Evolutionary conservation across 2,797 vertebrate genomes (phyloP), one percentile per base, ranked within the genome.

Genomic region (Eptatretus atami): DNA sequence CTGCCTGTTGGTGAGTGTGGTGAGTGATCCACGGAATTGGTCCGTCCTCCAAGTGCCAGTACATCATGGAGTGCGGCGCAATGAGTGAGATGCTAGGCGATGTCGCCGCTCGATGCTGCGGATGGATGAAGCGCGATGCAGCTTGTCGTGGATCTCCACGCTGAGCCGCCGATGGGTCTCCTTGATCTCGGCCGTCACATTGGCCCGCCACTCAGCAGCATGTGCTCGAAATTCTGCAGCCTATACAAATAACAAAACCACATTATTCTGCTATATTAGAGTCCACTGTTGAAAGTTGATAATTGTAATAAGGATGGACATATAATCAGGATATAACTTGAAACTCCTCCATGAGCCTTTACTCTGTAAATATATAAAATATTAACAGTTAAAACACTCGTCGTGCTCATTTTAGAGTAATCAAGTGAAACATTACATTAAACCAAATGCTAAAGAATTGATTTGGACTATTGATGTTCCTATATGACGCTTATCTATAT

Each of bases 121-220:
- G 70, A 95, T 82, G 67, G 92, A 96, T 1, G 92, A 83, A 12
- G 92, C 92, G 0, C 90, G 77, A 73, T 96, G 87, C 73, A 98
- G 93, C 73, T 82, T 86, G 79, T 98, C 87, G 0, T 95, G 93
- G 68, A 98, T 86, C 76, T 98, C 88, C 57, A 98, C 90, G 0
- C 90, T 95, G 68, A 95, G 78, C 15, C 88, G 78, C 63, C 88
- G 73, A 6, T 88, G 79, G 1, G 90, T 98, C 74, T 94, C 88
- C 72, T 96, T 98, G 75, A 98, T 93, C 73, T 98, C 90, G 0
- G 90, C 90, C 0, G 90, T 96, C 69, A 98, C 90, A 0, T 94
- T 98, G 53, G 90, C 90, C 1, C 87, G 93, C 92, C 92, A 98
- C 73, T 98, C 92, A 0, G 92, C 92, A 1, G 92, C 90, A 0